These are phyloP conservation scores for Balaenoptera acutorostrata DNA, from an alignment of 2,113 vertebrate species.

Conservation along the genomic window DNA sequence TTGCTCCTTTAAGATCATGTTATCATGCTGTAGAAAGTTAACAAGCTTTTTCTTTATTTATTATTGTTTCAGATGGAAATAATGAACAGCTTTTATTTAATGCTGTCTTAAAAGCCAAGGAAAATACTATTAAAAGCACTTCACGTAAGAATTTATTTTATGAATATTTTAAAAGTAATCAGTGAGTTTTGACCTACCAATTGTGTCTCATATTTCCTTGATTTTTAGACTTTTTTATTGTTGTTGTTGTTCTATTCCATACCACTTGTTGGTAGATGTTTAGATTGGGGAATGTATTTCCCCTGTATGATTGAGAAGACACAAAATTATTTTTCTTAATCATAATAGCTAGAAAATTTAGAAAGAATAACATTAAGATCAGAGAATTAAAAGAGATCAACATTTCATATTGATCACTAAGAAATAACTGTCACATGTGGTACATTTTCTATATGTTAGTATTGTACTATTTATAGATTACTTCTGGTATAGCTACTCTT, in stretches of 20 bases:
- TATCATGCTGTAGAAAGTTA: background rate
- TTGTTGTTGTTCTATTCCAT: background rate
- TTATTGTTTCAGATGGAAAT: background rate
- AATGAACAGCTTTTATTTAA: background rate
- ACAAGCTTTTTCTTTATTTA: background rate
- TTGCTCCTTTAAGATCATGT: background rate
- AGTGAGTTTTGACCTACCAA: background rate
- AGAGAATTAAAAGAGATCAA: background rate
- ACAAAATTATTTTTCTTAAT: background rate
- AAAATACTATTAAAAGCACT: background rate
- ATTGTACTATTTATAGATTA: background rate
- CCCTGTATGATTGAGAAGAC: background rate
- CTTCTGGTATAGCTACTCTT: background rate
- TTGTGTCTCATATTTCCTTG: background rate
- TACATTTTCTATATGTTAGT: background rate
- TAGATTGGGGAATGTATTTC: background rate
- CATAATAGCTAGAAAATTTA: background rate
- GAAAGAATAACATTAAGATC: background rate
- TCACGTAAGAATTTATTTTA: background rate
- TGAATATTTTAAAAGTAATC: background rate
- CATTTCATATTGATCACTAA: background rate
- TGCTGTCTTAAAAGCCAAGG: background rate
- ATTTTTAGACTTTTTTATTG: background rate
- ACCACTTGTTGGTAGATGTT: background rate
- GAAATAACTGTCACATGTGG: background rate